Percentiles rank a stretch among this genome's conserved stretches.
Conservation (phyloP, 2,888 invertebrate species). For the Zeuzera pyrina region DNA sequence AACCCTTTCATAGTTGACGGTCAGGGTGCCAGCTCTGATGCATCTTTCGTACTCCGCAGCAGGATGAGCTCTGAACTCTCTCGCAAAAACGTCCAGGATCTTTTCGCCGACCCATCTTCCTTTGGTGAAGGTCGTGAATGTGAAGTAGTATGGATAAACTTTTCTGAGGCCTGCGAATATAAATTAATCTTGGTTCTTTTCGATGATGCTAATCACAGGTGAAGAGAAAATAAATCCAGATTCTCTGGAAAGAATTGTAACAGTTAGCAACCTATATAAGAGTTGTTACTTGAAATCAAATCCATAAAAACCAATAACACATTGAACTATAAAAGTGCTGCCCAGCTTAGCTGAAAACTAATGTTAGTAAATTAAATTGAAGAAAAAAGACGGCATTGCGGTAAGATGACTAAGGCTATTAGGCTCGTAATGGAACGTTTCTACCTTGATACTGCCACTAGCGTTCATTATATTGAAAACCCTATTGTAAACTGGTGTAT, state of each 20-base stretch:
- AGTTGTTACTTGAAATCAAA: too few relatives aligned
- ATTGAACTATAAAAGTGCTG: too few relatives aligned
- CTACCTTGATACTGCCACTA: constrained; percentile 12
- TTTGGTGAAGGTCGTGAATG: constrained; percentile 96
- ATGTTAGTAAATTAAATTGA: constrained; percentile 24
- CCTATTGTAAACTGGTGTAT: constrained; percentile 7
- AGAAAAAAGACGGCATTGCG: constrained; percentile 49
- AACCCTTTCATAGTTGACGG: constrained; percentile 94
- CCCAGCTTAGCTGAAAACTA: too few relatives aligned
- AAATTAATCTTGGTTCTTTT: too few relatives aligned
- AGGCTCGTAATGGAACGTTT: constrained; percentile 15
- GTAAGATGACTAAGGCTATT: constrained; percentile 44
- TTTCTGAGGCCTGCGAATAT: constrained; percentile 85
- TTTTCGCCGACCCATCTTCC: constrained; percentile 96
- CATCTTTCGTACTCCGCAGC: constrained; percentile 94
- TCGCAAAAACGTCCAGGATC: constrained; percentile 92
- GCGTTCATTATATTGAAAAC: constrained; percentile 12
- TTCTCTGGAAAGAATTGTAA: too few relatives aligned
- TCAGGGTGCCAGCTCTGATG: constrained; percentile 91
- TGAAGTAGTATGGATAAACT: constrained; percentile 97
- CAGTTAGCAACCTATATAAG: too few relatives aligned
- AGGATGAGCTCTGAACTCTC: constrained; percentile 95
- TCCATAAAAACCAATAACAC: too few relatives aligned
- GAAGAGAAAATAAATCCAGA: too few relatives aligned
- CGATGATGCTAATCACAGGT: too few relatives aligned